A percentile compares a stretch with the other conserved stretches of the same genome.
Evolutionary conservation across 2,113 vertebrate genomes (phyloP).

Genomic region (Zosterops hypoxanthus): DNA sequence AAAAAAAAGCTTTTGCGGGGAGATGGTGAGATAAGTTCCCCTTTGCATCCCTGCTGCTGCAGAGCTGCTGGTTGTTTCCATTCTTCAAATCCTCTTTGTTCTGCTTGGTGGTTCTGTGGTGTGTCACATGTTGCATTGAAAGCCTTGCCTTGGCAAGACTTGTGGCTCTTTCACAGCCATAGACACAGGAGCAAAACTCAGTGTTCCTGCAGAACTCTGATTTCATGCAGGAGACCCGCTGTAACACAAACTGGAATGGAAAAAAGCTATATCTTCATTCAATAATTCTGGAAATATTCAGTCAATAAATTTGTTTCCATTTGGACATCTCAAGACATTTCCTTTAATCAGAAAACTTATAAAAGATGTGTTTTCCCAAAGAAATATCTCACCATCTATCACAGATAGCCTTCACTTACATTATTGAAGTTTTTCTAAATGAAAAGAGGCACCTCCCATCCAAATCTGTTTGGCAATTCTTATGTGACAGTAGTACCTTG

Average conservation of each 20-base stretch:
- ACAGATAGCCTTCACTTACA: background rate
- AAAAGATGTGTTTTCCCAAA: background rate
- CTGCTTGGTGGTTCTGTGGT: background rate
- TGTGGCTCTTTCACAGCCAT: background rate
- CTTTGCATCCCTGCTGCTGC: background rate
- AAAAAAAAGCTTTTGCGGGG: accelerated
- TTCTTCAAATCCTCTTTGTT: slow-evolving; percentile 2
- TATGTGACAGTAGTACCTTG: background rate
- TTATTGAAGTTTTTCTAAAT: background rate
- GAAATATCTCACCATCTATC: background rate
- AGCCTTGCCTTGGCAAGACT: background rate
- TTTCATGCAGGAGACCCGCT: background rate
- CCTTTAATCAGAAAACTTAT: background rate
- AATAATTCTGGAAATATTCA: background rate
- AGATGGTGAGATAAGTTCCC: background rate
- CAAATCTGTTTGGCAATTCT: background rate
- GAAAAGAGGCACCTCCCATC: background rate
- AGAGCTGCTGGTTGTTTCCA: background rate
- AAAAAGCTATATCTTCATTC: background rate
- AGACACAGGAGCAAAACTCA: background rate
- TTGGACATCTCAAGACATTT: background rate
- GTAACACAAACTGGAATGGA: background rate
- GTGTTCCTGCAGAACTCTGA: background rate
- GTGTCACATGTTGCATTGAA: background rate
- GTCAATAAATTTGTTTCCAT: background rate